A percentile compares a stretch with the other conserved stretches of the same genome.
Conservation (phyloP, 2,797 vertebrate species). For the Threskiornis aethiopicus region DNA sequence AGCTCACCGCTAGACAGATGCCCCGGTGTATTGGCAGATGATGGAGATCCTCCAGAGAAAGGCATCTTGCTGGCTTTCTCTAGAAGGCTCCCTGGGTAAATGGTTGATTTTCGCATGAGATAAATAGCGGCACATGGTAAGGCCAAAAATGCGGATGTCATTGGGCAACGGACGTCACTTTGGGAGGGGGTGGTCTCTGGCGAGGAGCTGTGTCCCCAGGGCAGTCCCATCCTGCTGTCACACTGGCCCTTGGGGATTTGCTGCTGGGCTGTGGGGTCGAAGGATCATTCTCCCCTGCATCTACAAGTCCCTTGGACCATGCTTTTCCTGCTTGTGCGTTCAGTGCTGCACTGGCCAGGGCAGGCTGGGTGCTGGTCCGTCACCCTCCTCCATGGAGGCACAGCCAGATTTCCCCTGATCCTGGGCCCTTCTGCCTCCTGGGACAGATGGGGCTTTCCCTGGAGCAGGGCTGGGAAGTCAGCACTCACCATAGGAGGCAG, state of each 20-base stretch:
- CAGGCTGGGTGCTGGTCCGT: background rate
- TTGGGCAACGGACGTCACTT: background rate
- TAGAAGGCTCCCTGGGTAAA: background rate
- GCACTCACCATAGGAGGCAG: background rate
- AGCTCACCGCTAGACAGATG: accelerated
- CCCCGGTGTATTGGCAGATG: background rate
- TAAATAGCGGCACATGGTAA: background rate
- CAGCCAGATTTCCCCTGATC: background rate
- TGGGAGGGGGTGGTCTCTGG: background rate
- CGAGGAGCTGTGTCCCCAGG: background rate
- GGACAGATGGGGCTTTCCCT: background rate
- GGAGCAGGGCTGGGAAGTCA: background rate
- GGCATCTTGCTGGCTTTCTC: background rate
- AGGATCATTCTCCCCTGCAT: background rate
- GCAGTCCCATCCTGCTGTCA: background rate
- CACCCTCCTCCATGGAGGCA: accelerated
- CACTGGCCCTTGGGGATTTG: background rate
- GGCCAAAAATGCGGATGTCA: background rate
- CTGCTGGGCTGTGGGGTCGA: background rate
- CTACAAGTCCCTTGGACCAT: accelerated
- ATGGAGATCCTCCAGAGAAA: background rate
- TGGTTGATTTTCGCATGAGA: background rate
- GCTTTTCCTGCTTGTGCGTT: accelerated
- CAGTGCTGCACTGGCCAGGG: background rate
- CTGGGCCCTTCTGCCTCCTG: background rate